These are phyloP conservation scores for Sinocyclocheilus anshuiensis DNA, from an alignment of 2,113 vertebrate genomes.

Conservation along the genomic window DNA sequence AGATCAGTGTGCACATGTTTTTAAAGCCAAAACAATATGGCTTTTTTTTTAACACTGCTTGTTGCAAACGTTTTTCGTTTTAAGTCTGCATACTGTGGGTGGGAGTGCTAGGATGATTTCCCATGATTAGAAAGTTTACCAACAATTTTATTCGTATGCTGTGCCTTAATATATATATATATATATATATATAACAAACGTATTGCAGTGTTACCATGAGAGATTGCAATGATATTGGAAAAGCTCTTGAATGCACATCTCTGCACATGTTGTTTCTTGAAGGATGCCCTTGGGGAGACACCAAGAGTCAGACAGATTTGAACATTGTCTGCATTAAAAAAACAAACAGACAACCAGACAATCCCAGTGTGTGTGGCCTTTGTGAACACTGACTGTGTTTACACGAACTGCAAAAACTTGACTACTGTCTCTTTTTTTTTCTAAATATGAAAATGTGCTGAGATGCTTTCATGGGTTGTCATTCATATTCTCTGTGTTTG, in stretches of 20 bases:
- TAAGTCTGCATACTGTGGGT: not conserved
- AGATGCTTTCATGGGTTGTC: too few species aligned
- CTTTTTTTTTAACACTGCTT: not conserved
- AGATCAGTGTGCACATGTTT: not conserved
- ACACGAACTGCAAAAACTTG: not conserved
- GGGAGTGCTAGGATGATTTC: not conserved
- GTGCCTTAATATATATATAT: not conserved
- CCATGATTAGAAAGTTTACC: not conserved
- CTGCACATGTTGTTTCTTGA: constrained; percentile 42
- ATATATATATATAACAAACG: not conserved
- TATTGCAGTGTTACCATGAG: not conserved
- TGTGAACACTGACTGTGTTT: constrained; percentile 39
- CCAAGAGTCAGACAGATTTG: constrained; percentile 37
- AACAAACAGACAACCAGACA: constrained; percentile 15
- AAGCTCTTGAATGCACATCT: not conserved
- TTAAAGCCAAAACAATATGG: not conserved
- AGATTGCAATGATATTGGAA: constrained; percentile 6
- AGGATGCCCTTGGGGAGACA: constrained; percentile 40
- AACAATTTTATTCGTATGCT: not conserved
- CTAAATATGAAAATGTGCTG: not conserved
- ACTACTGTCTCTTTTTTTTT: not conserved
- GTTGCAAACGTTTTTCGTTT: not conserved
- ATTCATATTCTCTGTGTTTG: not conserved
- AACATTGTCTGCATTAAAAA: constrained; percentile 36
- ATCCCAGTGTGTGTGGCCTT: constrained; percentile 31